Conservation (phyloP, 92 coral and sea anemone species). For the Porites evermanni region DNA sequence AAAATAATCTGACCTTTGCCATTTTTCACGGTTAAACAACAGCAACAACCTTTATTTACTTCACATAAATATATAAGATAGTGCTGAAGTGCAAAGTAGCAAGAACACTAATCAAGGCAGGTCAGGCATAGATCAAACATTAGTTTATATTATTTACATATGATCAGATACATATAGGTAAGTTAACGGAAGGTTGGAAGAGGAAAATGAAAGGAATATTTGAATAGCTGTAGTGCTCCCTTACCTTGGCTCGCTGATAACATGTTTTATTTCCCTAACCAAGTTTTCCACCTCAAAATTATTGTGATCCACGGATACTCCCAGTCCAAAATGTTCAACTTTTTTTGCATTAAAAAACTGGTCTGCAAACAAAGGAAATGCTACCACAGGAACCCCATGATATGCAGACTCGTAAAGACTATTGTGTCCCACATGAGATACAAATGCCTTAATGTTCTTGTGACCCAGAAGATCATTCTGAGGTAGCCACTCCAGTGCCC, state of each 20-base stretch:
- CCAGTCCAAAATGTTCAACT: slow-evolving; percentile 29
- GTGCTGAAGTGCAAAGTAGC: no score
- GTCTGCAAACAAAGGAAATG: slow-evolving; percentile 23
- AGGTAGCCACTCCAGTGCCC: slow-evolving; percentile 22
- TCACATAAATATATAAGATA: no score
- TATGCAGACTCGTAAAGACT: slow-evolving; percentile 36
- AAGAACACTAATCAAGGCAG: no score
- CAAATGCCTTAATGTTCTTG: slow-evolving; percentile 28
- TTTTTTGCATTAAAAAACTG: slow-evolving; percentile 24
- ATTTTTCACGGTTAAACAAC: no score
- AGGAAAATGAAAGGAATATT: no score
- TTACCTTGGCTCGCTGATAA: slow-evolving; percentile 37
- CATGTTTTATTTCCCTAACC: slow-evolving; percentile 4
- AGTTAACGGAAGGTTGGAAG: no score
- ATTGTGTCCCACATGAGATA: slow-evolving; percentile 46
- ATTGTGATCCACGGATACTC: slow-evolving; percentile 5
- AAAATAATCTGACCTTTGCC: no score
- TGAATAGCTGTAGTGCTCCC: no score
- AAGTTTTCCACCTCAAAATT: not conserved
- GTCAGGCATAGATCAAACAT: no score
- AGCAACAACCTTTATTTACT: no score
- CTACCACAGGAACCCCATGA: slow-evolving; percentile 30
- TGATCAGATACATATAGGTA: no score
- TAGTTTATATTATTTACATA: no score
- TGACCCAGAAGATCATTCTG: slow-evolving; percentile 38